phyloP scores from a whole-genome alignment of 2,797 vertebrate species.

The Gymnothorax reevesii region DNA sequence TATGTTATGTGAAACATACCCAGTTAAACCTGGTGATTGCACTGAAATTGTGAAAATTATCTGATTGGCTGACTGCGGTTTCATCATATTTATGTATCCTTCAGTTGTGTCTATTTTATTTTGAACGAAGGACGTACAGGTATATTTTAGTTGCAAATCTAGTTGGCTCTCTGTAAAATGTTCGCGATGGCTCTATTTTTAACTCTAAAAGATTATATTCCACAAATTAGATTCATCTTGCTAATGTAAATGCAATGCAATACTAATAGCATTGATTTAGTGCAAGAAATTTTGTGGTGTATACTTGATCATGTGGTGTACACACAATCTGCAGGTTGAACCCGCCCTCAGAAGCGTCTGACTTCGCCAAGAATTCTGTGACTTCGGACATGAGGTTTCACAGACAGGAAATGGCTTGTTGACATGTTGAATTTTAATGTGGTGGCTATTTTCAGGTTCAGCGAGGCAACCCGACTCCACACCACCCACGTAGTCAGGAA shows the following conservation, averaged over 20 bases:
- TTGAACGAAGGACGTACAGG: too few relatives aligned
- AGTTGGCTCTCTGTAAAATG: background rate
- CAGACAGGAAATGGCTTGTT: constrained; percentile 40
- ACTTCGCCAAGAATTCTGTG: constrained; percentile 20
- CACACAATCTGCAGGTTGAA: background rate
- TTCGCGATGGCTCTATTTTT: background rate
- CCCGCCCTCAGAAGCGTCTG: background rate
- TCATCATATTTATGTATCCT: too few relatives aligned
- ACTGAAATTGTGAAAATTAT: too few relatives aligned
- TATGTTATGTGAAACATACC: too few relatives aligned
- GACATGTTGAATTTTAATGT: constrained; percentile 40
- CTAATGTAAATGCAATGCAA: background rate
- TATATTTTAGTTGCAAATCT: background rate
- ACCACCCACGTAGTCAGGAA: constrained; percentile 20
- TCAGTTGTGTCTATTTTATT: too few relatives aligned
- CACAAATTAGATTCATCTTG: background rate
- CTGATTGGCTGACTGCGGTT: too few relatives aligned
- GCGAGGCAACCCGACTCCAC: constrained; percentile 17
- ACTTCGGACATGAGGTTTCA: constrained; percentile 16
- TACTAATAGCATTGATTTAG: background rate
- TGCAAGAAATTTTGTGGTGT: background rate
- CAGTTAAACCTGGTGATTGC: too few relatives aligned
- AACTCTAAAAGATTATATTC: background rate
- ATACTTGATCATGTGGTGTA: background rate
- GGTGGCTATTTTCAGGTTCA: constrained; percentile 36